These are phyloP conservation scores for Siderastrea siderea DNA, from an alignment of 92 coral and sea anemone species.

Conservation along the genomic window DNA sequence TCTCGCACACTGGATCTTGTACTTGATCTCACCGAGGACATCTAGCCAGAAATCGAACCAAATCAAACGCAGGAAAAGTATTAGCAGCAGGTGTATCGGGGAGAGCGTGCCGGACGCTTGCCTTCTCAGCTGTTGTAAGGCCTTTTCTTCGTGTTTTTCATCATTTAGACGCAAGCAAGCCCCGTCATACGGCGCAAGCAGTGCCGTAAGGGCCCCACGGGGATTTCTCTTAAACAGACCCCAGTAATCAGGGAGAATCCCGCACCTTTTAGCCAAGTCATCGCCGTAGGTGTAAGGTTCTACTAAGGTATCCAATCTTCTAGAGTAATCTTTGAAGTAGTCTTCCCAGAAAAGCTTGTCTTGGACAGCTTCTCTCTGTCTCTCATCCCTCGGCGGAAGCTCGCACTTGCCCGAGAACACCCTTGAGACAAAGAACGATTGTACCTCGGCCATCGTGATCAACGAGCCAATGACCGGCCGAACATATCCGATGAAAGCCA, in stretches of 20 bases:
- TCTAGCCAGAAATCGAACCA: conserved; percentile 82
- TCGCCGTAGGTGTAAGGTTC: conserved; percentile 72
- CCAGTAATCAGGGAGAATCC: conserved; percentile 36
- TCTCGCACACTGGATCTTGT: conserved; percentile 64
- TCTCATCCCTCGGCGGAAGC: conserved; percentile 58
- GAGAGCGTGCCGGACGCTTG: conserved; percentile 47
- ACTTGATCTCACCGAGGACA: conserved; percentile 60
- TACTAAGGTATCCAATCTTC: conserved; percentile 62
- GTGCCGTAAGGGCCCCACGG: conserved; percentile 49
- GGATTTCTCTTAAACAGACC: conserved; percentile 64
- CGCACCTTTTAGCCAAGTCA: conserved; percentile 49
- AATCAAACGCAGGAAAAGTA: conserved; percentile 64
- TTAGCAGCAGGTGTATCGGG: conserved; percentile 53
- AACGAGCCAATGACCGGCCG: conserved; percentile 80
- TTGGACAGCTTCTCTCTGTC: conserved; percentile 45
- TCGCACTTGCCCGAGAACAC: conserved; percentile 68
- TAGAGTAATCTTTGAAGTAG: conserved; percentile 74
- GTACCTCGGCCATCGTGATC: conserved; percentile 65
- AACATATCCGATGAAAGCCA: conserved; percentile 67
- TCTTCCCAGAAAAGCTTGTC: conserved; percentile 77
- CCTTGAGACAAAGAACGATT: conserved; percentile 59
- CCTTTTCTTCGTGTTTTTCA: conserved; percentile 33
- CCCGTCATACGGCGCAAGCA: conserved; percentile 56
- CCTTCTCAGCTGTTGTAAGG: conserved; percentile 46
- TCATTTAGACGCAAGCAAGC: conserved; percentile 49